Evolutionary conservation across 1,140 invertebrate species (phyloP).

Genomic region (Eubasilissa regina): DNA sequence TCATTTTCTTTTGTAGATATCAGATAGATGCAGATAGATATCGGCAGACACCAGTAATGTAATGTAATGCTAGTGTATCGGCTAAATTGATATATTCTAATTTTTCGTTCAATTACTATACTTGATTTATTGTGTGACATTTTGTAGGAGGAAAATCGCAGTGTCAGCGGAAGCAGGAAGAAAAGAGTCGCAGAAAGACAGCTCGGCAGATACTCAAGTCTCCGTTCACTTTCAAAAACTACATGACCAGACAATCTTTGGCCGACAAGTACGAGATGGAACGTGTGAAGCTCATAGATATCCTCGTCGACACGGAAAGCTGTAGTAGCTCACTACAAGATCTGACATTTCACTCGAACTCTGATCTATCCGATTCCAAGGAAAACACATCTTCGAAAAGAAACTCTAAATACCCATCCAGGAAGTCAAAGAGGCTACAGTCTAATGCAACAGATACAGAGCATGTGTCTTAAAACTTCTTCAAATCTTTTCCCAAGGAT

Average conservation of each 20-base stretch:
- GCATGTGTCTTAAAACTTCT: not conserved
- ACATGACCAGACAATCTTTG: slow-evolving; percentile 62
- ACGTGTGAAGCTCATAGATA: slow-evolving; percentile 12
- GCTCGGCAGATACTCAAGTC: slow-evolving; percentile 66
- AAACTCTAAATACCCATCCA: slow-evolving; percentile 2
- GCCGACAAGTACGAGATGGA: not conserved
- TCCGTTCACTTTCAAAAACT: slow-evolving; percentile 68
- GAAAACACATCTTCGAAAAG: slow-evolving; percentile 67
- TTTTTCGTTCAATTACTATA: too few species aligned
- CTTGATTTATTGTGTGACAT: not conserved
- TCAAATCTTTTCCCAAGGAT: slow-evolving; percentile 10
- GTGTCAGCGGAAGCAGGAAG: slow-evolving; percentile 25
- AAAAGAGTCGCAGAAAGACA: slow-evolving; percentile 7
- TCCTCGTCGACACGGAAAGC: slow-evolving; percentile 66
- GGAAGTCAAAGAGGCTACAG: not conserved
- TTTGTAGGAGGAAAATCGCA: not conserved
- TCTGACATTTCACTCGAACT: slow-evolving; percentile 69
- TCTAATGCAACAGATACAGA: slow-evolving; percentile 5
- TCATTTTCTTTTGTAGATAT: too few species aligned
- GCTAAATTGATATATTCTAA: too few species aligned
- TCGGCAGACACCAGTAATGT: too few species aligned
- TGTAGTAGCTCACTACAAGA: slow-evolving; percentile 71
- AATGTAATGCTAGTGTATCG: too few species aligned
- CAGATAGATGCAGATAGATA: too few species aligned
- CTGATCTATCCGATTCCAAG: slow-evolving; percentile 66